Base-by-base conservation (phyloP, 2,888 invertebrate genomes). In the Drosophila fulvimacula region DNA sequence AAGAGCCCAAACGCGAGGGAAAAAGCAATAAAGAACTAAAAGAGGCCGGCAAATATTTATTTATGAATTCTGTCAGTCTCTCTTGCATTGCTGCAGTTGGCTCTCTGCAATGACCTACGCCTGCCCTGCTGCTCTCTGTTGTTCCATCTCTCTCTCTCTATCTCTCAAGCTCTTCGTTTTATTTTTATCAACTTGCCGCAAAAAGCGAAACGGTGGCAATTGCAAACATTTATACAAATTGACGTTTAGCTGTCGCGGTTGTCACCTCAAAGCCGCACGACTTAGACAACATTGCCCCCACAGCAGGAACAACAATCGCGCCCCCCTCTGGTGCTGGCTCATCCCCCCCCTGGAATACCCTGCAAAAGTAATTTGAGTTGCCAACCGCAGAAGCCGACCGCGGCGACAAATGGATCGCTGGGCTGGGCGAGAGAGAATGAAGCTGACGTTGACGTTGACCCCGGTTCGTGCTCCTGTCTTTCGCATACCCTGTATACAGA, bases 141-240 rank as follows among this genome's bases (percentile, higher is more conserved):
- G 27, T 44, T 21, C 19, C 24, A 5, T 19, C 38, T 2, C 24
- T 3, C 15, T 15, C 13, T 17, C 19, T 46, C 27, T 7, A 6
- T 19, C 0, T 2, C 21, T 48, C 7, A 2, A 10, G 10, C 46
- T 30, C 30, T 42, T 6, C 15, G 66, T 58, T 63, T 76, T 82
- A 77, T 71, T 79, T 73, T 79, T 73, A 80, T 61, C 63, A 61
- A 56, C 17, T 57, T 39, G 44, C 60, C 46, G 46, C 61, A 56
- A 64, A 64, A 30, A 53, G 57, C 56, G 24, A 65, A 66, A 61
- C 84, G 59, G 86, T 66, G 56, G 75, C 88, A 86, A 68, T 73
- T 64, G 69, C 66, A 53, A 66, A 72, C 76, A 73, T 78, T 86
- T 73, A 71, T 70, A 87, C 82, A 87, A 82, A 84, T 84, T 73